Percentiles rank a stretch among this genome's conserved stretches.
Evolutionary conservation across 2,888 invertebrate genomes (phyloP).

Genomic region (Heliconius erato): DNA sequence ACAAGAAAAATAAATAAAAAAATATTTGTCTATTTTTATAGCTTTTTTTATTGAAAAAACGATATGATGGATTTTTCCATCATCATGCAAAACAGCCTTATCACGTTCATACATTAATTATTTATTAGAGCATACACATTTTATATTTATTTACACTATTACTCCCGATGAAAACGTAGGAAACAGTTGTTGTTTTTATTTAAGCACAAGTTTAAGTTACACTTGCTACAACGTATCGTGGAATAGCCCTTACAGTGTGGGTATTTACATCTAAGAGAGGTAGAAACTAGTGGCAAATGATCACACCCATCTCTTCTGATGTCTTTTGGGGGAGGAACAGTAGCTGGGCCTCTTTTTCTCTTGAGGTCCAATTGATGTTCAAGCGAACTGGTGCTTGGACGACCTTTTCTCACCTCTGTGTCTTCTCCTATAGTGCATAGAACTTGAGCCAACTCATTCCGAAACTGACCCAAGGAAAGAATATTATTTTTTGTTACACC

Average conservation of each 20-base stretch:
- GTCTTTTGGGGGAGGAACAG: constrained; percentile 33
- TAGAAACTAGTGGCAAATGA: constrained; percentile 34
- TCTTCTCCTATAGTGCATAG: constrained; percentile 27
- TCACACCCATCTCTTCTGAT: constrained; percentile 27
- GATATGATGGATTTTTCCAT: constrained; percentile 10
- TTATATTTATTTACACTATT: constrained; percentile 18
- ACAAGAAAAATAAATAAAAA: constrained; percentile 4
- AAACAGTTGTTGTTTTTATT: constrained; percentile 26
- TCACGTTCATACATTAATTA: constrained; percentile 16
- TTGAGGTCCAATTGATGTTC: constrained; percentile 28
- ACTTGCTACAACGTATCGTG: constrained; percentile 33
- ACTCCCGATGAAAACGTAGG: constrained; percentile 17
- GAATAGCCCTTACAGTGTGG: constrained; percentile 35
- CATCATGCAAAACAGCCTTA: constrained; percentile 16
- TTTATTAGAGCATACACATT: constrained; percentile 14
- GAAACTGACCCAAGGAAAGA: constrained; percentile 57
- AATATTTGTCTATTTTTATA: constrained; percentile 2
- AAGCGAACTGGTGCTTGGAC: constrained; percentile 24
- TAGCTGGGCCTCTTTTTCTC: constrained; percentile 32
- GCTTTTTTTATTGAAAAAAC: constrained; percentile 6
- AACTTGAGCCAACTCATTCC: constrained; percentile 30
- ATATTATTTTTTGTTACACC: constrained; percentile 61
- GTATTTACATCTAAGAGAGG: constrained; percentile 35
- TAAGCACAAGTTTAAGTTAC: constrained; percentile 24
- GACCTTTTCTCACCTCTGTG: constrained; percentile 31